Conservation (phyloP, 2,797 vertebrate species). For the Sparus aurata region DNA sequence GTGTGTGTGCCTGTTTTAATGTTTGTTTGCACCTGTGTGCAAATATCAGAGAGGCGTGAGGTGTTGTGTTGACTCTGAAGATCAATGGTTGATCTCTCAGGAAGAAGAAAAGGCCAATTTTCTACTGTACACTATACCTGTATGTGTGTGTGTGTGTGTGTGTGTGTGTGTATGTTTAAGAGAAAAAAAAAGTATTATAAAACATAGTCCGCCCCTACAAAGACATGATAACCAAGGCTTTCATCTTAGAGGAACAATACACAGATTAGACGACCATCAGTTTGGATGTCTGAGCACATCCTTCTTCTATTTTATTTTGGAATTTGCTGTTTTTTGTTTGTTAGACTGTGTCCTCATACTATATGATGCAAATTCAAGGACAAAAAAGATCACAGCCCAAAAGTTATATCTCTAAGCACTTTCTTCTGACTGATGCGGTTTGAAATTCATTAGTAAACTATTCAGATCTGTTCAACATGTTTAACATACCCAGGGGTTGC, state of each 20-base stretch:
- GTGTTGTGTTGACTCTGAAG: constrained; percentile 69
- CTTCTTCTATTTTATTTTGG: background rate
- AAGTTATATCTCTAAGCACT: constrained; percentile 5
- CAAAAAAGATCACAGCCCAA: constrained; percentile 27
- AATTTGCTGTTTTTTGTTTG: background rate
- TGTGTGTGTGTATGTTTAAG: constrained; percentile 1
- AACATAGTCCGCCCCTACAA: constrained; percentile 3
- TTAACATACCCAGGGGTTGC: constrained; percentile 13
- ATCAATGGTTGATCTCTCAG: constrained; percentile 73
- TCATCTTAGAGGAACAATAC: constrained; percentile 21
- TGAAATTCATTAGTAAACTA: constrained; percentile 39
- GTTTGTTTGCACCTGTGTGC: constrained; percentile 69
- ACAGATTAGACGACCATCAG: constrained; percentile 1
- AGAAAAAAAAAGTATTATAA: constrained; percentile 13
- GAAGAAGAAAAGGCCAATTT: constrained; percentile 74
- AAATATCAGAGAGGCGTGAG: constrained; percentile 72
- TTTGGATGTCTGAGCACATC: constrained; percentile 8
- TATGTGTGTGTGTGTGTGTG: constrained; percentile 5
- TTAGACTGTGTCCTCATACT: background rate
- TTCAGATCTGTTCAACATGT: constrained; percentile 37
- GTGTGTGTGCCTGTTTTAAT: constrained; percentile 49
- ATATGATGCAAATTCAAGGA: constrained; percentile 45
- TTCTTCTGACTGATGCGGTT: background rate
- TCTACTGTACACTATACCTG: constrained; percentile 46
- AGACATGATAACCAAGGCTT: constrained; percentile 13